Evolutionary conservation across 2,113 vertebrate genomes (phyloP).

Genomic region (Anguilla japonica): DNA sequence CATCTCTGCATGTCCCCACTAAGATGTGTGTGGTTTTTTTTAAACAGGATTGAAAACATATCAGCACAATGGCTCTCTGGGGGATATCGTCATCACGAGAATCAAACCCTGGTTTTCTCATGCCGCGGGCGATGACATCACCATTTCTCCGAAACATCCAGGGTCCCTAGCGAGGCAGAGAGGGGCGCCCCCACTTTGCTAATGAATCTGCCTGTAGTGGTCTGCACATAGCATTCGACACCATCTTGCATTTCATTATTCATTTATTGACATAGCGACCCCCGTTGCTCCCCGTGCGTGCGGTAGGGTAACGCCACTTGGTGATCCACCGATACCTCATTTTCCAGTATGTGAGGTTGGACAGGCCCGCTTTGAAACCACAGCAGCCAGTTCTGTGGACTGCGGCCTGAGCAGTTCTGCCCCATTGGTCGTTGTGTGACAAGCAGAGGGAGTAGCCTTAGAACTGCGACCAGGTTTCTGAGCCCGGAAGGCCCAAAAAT

Average conservation of each 20-base stretch:
- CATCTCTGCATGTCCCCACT: too few species aligned
- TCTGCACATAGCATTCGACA: background rate
- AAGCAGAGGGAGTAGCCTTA: too few species aligned
- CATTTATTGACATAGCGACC: background rate
- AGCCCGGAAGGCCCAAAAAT: too few species aligned
- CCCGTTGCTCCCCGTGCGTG: background rate
- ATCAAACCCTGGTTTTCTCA: background rate
- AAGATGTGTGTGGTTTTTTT: background rate
- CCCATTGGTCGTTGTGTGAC: too few species aligned
- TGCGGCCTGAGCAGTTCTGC: too few species aligned
- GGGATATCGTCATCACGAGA: background rate
- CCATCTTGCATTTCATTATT: background rate
- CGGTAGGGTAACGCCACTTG: background rate
- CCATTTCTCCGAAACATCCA: too few species aligned
- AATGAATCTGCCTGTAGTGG: too few species aligned
- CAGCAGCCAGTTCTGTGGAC: background rate
- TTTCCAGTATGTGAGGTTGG: background rate
- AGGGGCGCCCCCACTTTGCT: too few species aligned
- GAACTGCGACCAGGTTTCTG: too few species aligned
- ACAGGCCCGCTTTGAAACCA: background rate
- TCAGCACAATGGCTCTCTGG: background rate
- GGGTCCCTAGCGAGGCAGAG: too few species aligned
- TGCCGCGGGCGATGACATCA: background rate
- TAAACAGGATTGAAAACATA: background rate
- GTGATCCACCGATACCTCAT: background rate